phyloP scores from a whole-genome alignment of 2,797 vertebrate species.

The Simalia tracyae region DNA sequence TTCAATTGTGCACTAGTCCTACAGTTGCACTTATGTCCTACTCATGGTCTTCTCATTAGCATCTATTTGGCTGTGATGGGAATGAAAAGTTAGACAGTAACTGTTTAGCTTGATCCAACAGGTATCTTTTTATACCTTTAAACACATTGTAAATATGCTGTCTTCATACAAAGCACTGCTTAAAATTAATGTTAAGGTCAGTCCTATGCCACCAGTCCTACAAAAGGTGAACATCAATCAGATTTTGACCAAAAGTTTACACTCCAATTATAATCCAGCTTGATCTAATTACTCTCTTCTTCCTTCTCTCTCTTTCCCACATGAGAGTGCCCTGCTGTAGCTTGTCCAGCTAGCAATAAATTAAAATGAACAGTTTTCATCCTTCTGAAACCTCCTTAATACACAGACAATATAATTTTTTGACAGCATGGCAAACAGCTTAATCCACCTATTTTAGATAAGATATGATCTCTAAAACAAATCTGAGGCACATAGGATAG shows the following conservation, averaged over 20 bases:
- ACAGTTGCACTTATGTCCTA: background rate
- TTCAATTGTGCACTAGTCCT: too few relatives aligned
- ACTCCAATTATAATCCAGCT: background rate
- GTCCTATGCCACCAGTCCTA: background rate
- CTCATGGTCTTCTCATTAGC: background rate
- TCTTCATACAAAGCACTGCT: background rate
- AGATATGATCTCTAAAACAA: conserved; percentile 1
- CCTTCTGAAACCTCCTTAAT: conserved; percentile 23
- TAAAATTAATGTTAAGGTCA: background rate
- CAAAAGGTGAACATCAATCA: conserved; percentile 10
- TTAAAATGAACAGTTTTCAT: conserved; percentile 4
- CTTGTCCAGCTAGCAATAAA: conserved; percentile 7
- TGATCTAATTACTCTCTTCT: background rate
- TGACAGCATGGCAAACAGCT: conserved; percentile 13
- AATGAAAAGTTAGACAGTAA: background rate
- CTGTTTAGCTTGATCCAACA: background rate
- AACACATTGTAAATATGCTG: background rate
- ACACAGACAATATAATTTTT: conserved; percentile 10
- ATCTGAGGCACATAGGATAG: accelerated
- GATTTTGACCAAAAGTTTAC: background rate
- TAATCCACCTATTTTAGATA: conserved; percentile 10
- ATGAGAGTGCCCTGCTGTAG: background rate
- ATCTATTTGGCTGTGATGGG: background rate
- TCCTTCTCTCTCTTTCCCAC: background rate
- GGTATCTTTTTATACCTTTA: background rate